A percentile compares a stretch with the other conserved stretches of the same genome.
phyloP scores from a whole-genome alignment of 2,113 vertebrate species.

The Narcine bancroftii region DNA sequence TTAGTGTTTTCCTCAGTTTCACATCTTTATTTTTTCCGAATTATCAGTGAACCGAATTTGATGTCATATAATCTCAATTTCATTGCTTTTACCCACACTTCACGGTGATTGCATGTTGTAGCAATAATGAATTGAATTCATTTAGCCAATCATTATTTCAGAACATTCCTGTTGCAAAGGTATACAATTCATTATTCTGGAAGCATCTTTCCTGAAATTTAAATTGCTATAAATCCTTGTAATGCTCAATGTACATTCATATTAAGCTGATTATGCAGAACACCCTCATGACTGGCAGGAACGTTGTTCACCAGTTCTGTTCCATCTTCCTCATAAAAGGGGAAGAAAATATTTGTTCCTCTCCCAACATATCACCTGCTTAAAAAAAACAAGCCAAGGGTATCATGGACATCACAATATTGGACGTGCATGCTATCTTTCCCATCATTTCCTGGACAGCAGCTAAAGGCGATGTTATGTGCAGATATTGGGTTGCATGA shows the following conservation, averaged over 20 bases:
- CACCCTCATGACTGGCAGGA: not conserved
- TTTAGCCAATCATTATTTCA: not conserved
- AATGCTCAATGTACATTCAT: not conserved
- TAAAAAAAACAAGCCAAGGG: not conserved
- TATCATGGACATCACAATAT: not conserved
- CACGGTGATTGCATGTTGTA: not conserved
- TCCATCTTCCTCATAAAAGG: not conserved
- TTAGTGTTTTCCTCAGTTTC: not conserved
- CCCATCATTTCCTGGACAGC: not conserved
- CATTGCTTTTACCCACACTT: not conserved
- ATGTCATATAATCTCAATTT: not conserved
- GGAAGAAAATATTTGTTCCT: not conserved
- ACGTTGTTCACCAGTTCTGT: not conserved
- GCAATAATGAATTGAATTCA: not conserved
- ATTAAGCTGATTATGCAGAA: not conserved
- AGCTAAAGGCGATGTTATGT: not conserved
- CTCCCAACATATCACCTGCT: not conserved
- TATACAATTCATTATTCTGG: not conserved
- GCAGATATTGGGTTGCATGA: not conserved
- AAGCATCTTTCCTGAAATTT: not conserved
- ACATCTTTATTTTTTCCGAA: not conserved
- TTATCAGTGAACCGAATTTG: not conserved
- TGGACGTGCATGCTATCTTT: not conserved
- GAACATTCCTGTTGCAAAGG: not conserved
- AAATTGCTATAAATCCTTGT: not conserved